These are phyloP conservation scores for Nautilus pompilius DNA, from an alignment of 1,140 invertebrate species.

Conservation along the genomic window DNA sequence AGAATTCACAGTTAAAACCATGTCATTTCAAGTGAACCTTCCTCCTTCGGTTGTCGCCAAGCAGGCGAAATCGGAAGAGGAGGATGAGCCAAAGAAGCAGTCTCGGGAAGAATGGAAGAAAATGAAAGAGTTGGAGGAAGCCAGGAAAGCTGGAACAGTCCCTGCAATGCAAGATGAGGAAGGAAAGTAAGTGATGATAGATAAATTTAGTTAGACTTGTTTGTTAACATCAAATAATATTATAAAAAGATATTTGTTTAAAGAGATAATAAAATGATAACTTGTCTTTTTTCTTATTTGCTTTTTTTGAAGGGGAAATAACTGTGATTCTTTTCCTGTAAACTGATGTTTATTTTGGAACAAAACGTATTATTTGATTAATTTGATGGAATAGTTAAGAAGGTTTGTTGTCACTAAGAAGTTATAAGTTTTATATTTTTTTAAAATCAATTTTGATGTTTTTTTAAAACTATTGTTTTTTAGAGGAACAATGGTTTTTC, in stretches of 20 bases:
- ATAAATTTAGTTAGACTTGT: background rate
- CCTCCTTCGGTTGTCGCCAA: slow-evolving; percentile 53
- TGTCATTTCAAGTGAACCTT: slow-evolving; percentile 51
- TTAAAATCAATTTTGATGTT: too few relatives aligned
- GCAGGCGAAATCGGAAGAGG: slow-evolving; percentile 34
- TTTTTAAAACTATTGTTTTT: too few relatives aligned
- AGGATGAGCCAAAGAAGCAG: slow-evolving; percentile 47
- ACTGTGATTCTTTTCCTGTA: too few relatives aligned
- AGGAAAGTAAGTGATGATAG: slow-evolving; percentile 66
- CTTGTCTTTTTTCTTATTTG: background rate
- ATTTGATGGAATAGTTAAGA: too few relatives aligned
- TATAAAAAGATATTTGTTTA: background rate
- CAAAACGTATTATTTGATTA: too few relatives aligned
- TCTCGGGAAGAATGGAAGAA: slow-evolving; percentile 55
- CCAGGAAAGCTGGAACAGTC: slow-evolving; percentile 95
- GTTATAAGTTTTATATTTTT: too few relatives aligned
- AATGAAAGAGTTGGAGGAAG: slow-evolving; percentile 94
- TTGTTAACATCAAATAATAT: background rate
- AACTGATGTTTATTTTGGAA: too few relatives aligned
- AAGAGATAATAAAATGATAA: background rate
- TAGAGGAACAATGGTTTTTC: too few relatives aligned
- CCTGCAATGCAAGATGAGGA: slow-evolving; percentile 98
- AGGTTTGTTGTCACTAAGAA: too few relatives aligned
- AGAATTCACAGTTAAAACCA: slow-evolving; percentile 10
- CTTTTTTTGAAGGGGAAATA: too few relatives aligned